Percentiles rank a stretch among this genome's conserved stretches.
Conservation (phyloP, 2,113 vertebrate species). For the Ascaphus truei region DNA sequence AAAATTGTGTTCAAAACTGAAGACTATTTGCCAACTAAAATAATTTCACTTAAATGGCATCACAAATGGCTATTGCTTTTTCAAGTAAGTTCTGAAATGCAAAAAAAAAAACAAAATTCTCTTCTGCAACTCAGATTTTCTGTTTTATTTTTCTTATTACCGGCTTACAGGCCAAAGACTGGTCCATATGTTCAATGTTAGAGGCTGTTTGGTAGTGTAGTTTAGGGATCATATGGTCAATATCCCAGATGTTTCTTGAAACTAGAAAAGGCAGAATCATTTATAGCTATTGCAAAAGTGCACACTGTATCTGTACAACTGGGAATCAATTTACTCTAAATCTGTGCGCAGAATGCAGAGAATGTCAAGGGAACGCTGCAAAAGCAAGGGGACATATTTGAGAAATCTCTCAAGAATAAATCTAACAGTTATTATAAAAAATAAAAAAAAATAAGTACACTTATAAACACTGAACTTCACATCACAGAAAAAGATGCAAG, state of each 20-base stretch:
- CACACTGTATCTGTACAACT: conserved; percentile 67
- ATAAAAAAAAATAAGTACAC: too few species aligned
- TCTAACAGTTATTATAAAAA: conserved; percentile 90
- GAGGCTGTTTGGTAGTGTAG: conserved; percentile 69
- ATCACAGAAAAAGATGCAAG: conserved; percentile 80
- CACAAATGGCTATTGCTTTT: too few species aligned
- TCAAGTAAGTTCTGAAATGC: neutral
- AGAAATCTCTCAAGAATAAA: conserved; percentile 76
- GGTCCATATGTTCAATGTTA: conserved; percentile 51
- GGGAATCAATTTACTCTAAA: conserved; percentile 68
- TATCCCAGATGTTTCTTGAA: conserved; percentile 78
- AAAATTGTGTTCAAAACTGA: too few species aligned
- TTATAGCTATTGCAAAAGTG: conserved; percentile 78
- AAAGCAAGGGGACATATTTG: conserved; percentile 64
- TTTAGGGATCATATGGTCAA: conserved; percentile 76
- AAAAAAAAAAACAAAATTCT: conserved; percentile 33
- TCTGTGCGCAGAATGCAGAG: conserved; percentile 65
- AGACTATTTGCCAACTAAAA: too few species aligned
- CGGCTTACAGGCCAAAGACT: conserved; percentile 53
- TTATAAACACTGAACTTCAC: conserved; percentile 72
- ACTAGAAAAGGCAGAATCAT: conserved; percentile 78
- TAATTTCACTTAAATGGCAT: too few species aligned
- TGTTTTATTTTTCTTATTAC: conserved; percentile 15
- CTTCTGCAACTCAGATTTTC: conserved; percentile 40
- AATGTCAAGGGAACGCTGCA: conserved; percentile 61